Base-by-base conservation (phyloP, 2,797 vertebrate species). In the Sphenodon punctatus region DNA sequence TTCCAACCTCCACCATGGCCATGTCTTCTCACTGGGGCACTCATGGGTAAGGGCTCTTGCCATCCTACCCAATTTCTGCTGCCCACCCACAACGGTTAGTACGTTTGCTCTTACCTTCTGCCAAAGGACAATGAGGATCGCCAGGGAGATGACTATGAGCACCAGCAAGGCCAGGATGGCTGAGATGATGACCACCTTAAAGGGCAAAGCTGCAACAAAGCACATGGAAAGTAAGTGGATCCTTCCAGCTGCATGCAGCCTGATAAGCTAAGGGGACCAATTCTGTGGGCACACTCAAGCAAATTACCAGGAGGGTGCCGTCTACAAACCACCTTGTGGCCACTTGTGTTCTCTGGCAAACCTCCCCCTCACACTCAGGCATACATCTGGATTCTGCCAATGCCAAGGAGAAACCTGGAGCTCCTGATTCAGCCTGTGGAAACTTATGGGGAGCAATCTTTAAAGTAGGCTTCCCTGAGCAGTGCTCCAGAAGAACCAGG, bases 121-220 rank as follows among this genome's bases (percentile, higher is more conserved):
- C 97, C 98, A 99, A 38, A 99, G 94, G 65, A 98, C 92, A 2
- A 99, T 96, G 80, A 99, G 96, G 92, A 99, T 97, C 93, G 98
- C 97, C 85, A 99, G 95, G 69, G 96, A 98, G 94, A 98, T 95
- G 93, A 99, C 91, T 0, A 96, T 94, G 61, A 99, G 96, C 70
- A 98, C 97, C 75, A 99, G 96, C 83, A 99, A 87, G 53, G 97
- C 97, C 66, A 99, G 88, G 91, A 99, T 97, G 65, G 97, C 97
- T 19, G 97, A 98, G 94, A 98, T 96, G 58, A 99, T 96, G 79
- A 98, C 96, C 89, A 99, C 97, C 93, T 98, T 98, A 91, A 99
- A 99, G 1, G 97, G 97, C 67, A 97, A 92, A 4, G 96, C 98
- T 99, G 90, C 71, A 91, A 90, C 1, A 9, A 88, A 79, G 19